Evolutionary conservation across 1,140 invertebrate species (phyloP).

Genomic region (Cryptotermes secundus): DNA sequence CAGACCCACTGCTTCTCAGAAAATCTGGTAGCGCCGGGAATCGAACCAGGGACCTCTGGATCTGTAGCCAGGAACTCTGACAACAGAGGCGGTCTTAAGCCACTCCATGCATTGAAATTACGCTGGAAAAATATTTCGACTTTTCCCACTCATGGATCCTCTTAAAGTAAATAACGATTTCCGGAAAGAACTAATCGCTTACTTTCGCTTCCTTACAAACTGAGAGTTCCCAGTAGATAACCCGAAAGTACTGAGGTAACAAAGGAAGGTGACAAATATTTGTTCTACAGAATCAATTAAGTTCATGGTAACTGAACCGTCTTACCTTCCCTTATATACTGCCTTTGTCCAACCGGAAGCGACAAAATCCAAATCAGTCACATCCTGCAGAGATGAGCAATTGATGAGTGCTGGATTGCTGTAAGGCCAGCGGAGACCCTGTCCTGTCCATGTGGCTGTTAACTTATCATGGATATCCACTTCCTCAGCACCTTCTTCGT

Average conservation of each 20-base stretch:
- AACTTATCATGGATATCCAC: background rate
- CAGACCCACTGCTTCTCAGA: no score
- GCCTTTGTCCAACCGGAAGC: constrained; percentile 54
- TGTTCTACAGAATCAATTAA: no score
- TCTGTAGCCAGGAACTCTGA: no score
- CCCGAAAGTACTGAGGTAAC: no score
- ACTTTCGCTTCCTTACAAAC: no score
- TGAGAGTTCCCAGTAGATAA: no score
- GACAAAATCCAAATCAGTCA: constrained; percentile 41
- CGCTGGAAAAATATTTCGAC: background rate
- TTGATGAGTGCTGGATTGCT: constrained; percentile 33
- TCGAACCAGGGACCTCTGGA: no score
- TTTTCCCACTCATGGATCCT: background rate
- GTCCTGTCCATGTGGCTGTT: background rate
- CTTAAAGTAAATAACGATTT: background rate
- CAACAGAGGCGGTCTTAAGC: no score
- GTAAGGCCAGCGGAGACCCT: constrained; percentile 25
- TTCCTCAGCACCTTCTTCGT: background rate
- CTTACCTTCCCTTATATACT: constrained; percentile 47
- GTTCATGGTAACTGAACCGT: constrained; percentile 34
- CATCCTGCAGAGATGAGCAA: constrained; percentile 38
- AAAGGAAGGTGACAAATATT: no score
- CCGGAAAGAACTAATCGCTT: no score
- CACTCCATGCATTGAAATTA: no score
- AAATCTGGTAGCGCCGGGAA: no score